phyloP scores from a whole-genome alignment of 2,797 vertebrate genomes.

The Acrocephalus scirpaceus region DNA sequence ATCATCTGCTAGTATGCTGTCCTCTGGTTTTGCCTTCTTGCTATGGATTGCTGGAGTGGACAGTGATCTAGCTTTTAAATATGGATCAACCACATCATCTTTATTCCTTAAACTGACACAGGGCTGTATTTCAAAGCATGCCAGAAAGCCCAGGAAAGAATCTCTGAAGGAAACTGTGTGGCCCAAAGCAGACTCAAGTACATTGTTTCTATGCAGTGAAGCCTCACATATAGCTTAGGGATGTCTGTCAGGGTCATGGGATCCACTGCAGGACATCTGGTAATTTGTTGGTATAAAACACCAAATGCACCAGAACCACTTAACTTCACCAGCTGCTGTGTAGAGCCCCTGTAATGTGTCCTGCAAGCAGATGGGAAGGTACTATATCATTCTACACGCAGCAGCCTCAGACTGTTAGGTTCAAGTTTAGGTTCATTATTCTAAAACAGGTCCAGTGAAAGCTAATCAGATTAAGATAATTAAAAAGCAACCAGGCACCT shows the following conservation, averaged over 20 bases:
- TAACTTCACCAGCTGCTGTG: not conserved
- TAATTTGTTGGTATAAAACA: not conserved
- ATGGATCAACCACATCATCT: not conserved
- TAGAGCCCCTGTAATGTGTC: not conserved
- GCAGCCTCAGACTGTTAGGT: not conserved
- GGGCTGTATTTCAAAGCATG: not conserved
- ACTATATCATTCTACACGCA: not conserved
- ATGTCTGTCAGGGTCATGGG: not conserved
- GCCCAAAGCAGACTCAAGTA: not conserved
- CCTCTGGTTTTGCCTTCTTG: not conserved
- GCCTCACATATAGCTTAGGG: not conserved
- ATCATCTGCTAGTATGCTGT: not conserved
- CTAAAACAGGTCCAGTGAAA: not conserved
- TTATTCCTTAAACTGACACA: not conserved
- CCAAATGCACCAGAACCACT: not conserved
- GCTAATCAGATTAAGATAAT: not conserved
- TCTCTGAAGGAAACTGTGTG: not conserved
- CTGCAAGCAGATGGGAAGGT: not conserved
- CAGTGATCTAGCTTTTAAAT: not conserved
- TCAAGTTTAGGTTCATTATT: not conserved
- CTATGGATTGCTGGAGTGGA: not conserved
- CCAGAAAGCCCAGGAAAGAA: not conserved
- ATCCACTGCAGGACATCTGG: not conserved
- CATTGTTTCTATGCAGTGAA: not conserved
- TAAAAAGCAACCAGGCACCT: slow-evolving; percentile 15